Conservation (phyloP, 1,140 invertebrate genomes). For the Drosophila asahinai region DNA sequence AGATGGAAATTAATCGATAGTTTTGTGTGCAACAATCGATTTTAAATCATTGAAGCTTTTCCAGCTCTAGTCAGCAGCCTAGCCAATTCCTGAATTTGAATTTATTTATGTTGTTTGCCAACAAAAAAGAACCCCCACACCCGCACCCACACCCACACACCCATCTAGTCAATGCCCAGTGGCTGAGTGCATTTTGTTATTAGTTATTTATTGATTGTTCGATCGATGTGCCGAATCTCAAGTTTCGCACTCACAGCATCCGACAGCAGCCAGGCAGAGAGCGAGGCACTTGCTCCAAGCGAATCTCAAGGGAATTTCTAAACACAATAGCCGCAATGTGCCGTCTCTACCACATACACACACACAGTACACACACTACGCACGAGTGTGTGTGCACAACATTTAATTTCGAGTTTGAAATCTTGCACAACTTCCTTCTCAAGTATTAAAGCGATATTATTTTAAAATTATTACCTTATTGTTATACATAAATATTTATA, state of each 20-base stretch:
- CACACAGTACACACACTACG: slow-evolving; percentile 12
- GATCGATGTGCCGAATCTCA: slow-evolving; percentile 75
- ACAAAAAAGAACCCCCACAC: slow-evolving; percentile 21
- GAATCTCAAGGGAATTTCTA: slow-evolving; percentile 76
- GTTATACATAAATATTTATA: slow-evolving; percentile 75
- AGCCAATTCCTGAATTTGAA: slow-evolving; percentile 30
- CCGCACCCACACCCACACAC: slow-evolving; percentile 1
- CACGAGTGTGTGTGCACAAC: slow-evolving; percentile 26
- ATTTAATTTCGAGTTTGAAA: slow-evolving; percentile 59
- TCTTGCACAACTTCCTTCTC: slow-evolving; percentile 82
- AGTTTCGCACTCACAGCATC: slow-evolving; percentile 65
- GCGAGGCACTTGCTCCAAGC: slow-evolving; percentile 67
- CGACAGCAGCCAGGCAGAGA: slow-evolving; percentile 47
- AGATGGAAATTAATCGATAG: neutral
- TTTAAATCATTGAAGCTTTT: neutral
- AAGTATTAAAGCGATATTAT: slow-evolving; percentile 84
- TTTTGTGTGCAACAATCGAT: neutral
- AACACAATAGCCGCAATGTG: slow-evolving; percentile 62
- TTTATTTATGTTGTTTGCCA: slow-evolving; percentile 59
- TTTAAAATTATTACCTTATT: slow-evolving; percentile 77
- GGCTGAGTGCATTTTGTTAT: slow-evolving; percentile 79
- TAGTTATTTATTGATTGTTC: slow-evolving; percentile 76
- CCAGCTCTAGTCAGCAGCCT: slow-evolving; percentile 1
- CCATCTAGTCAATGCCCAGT: slow-evolving; percentile 76
- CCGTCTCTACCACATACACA: slow-evolving; percentile 54